Conservation (phyloP, 2,888 invertebrate genomes). For the Lepetodrilus schrolli region DNA sequence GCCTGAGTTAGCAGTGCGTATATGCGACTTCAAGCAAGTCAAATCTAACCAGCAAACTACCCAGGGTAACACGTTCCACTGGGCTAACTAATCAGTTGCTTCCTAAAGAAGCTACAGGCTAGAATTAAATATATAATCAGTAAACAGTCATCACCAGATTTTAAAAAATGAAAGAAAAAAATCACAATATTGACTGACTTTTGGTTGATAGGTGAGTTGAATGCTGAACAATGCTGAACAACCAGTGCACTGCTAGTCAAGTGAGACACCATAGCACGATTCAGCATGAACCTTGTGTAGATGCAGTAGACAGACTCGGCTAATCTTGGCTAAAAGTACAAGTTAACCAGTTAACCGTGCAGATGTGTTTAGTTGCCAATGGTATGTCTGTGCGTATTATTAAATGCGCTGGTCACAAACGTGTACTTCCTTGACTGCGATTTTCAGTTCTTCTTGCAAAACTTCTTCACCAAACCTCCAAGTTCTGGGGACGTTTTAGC, state of each 20-base stretch:
- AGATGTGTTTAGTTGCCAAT: background rate
- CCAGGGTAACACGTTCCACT: background rate
- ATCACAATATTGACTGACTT: slow-evolving; percentile 26
- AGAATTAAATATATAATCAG: slow-evolving; percentile 22
- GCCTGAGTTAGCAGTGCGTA: background rate
- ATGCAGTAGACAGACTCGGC: background rate
- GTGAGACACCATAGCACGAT: background rate
- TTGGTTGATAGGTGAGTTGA: background rate
- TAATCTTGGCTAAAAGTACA: background rate
- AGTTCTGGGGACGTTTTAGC: too few relatives aligned
- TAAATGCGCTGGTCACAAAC: background rate
- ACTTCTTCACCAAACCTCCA: too few relatives aligned
- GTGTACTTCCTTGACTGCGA: too few relatives aligned
- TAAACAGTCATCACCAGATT: slow-evolving; percentile 16
- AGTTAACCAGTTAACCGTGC: background rate
- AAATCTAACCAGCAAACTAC: background rate
- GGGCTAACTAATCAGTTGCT: slow-evolving; percentile 1
- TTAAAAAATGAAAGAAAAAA: too few relatives aligned
- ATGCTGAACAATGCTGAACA: slow-evolving; percentile 11
- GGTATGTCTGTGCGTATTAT: background rate
- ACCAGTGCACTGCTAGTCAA: background rate
- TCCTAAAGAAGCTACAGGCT: slow-evolving; percentile 2
- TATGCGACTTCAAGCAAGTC: background rate
- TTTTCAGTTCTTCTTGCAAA: too few relatives aligned
- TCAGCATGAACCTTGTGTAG: background rate